A percentile compares a stretch with the other conserved stretches of the same genome.
phyloP scores from a whole-genome alignment of 2,797 vertebrate species.

The Melanotaenia maccullochi region DNA sequence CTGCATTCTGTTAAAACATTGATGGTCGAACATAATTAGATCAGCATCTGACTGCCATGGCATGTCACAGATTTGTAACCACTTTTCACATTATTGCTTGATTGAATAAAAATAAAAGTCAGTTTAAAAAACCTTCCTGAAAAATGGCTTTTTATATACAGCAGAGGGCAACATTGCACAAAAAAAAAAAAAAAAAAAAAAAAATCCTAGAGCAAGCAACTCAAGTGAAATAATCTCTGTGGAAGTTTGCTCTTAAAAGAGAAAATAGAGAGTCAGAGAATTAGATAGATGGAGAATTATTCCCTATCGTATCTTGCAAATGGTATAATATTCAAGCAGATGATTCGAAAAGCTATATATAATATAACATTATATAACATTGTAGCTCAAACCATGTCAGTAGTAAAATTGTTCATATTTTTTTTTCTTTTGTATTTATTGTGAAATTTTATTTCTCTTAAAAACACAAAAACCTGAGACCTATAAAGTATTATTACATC shows the following conservation, averaged over 20 bases:
- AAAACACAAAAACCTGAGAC: too few species aligned
- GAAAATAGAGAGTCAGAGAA: background rate
- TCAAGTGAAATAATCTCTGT: background rate
- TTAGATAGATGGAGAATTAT: too few species aligned
- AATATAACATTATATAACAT: too few species aligned
- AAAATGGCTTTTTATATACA: constrained; percentile 30
- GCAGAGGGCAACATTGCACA: constrained; percentile 54
- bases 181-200: background rate
- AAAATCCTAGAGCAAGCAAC: background rate
- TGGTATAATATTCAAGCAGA: too few species aligned
- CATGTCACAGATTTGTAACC: background rate
- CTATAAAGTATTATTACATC: too few species aligned
- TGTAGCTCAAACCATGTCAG: too few species aligned
- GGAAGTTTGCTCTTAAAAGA: background rate
- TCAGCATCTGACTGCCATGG: background rate
- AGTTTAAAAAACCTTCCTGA: background rate
- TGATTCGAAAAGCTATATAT: too few species aligned
- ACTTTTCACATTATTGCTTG: background rate
- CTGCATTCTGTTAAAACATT: background rate
- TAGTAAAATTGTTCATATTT: too few species aligned
- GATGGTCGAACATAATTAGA: background rate
- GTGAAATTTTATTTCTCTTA: too few species aligned
- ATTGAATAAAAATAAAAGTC: background rate
- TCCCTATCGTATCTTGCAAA: too few species aligned
- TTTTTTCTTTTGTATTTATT: too few species aligned